Base-by-base conservation (phyloP, 2,113 vertebrate genomes). In the Gymnocephalus cernua region DNA sequence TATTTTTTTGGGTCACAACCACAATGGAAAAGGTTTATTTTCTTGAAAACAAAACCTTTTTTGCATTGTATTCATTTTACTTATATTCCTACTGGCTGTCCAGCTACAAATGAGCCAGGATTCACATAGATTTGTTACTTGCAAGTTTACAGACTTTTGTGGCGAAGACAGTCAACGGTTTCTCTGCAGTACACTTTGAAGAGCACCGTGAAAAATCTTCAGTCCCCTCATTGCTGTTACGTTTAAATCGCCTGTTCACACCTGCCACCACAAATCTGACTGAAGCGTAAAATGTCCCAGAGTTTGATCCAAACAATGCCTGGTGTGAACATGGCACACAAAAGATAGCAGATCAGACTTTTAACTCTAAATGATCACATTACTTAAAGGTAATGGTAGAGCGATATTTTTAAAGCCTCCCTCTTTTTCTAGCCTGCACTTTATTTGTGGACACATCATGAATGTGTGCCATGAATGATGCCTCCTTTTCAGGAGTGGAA, bases 401-500 rank as follows among this genome's bases (percentile, higher is more conserved):
- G 68, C 16, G 12, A 2, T 53, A 32, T 65, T 57, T 59, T 70
- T 38, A 51, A 68, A 50, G 6, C 63, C 51, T 57, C 35, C 18
- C 0, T 48, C 56, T 64, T 77, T 68, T 77, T 72, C 11, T 35
- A 38, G 59, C n/a, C 25, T 27, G n/a, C 12, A 3, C 29, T 45
- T 32, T 76, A 86, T 78, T 77, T 68, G 63, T 66, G 27, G 77
- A 61, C 45, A 19, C 61, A 18, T 21, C 0, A 3, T n/a, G n/a
- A n/a, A n/a, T n/a, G 69, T 29, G 56, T 14, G 78, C 79, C 56
- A 16, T 38, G 59, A 73, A 59, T 2, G 70, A 63, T 11, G 47
- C 38, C 4, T 82, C 85, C 77, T 87, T 91, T 87, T 81, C 69
- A 74, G 85, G 87, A 85, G 65, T 70, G 84, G 82, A 90, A 78